Evolutionary conservation across 2,888 invertebrate genomes (phyloP).

Genomic region (Argyra leucocephala): DNA sequence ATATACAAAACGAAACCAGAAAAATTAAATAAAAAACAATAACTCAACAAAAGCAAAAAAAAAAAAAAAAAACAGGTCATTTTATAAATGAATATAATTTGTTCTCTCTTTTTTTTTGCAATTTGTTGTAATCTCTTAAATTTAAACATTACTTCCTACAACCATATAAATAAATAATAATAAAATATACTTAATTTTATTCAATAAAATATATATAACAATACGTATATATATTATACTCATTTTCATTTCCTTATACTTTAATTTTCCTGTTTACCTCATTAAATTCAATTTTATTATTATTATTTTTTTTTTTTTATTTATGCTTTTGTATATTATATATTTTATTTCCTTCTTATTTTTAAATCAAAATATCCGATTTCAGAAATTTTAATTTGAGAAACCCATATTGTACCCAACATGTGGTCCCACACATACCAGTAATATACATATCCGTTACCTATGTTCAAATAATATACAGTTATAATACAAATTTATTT

Average conservation of each 20-base stretch:
- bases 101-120: too few species aligned
- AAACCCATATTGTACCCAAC: not conserved
- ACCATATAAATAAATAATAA: not conserved
- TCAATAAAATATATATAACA: not conserved
- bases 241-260: constrained; percentile 3
- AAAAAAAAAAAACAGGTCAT: too few species aligned
- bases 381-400: not conserved
- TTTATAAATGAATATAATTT: too few species aligned
- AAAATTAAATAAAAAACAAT: not conserved
- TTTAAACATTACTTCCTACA: not conserved
- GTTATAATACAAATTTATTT: not conserved
- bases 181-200: too few species aligned
- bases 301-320: not conserved
- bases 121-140: too few species aligned
- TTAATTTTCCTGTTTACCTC: constrained; percentile 3
- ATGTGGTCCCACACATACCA: not conserved
- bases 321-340: not conserved
- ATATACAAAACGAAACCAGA: not conserved
- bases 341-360: not conserved
- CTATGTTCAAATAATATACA: not conserved
- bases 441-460: not conserved
- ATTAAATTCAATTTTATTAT: not conserved
- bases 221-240: not conserved
- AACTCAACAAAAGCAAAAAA: not conserved
- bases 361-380: constrained; percentile 1